Conservation (phyloP, 2,888 invertebrate genomes). For the Erebia epiphron region DNA sequence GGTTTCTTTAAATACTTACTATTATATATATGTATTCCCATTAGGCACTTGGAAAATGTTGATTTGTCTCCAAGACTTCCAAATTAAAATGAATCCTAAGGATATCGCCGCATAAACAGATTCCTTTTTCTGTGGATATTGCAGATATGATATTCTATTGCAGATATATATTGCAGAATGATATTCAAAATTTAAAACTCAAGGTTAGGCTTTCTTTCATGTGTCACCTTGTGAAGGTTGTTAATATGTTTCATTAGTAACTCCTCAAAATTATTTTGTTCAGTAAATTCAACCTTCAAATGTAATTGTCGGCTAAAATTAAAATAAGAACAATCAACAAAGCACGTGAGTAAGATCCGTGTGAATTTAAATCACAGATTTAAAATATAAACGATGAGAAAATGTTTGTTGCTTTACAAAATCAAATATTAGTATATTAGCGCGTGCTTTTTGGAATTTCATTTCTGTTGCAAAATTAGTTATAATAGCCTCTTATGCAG, state of each 20-base stretch:
- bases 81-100: background rate
- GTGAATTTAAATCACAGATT: conserved; percentile 19
- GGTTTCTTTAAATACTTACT: too few relatives aligned
- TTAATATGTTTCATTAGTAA: background rate
- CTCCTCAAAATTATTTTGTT: conserved; percentile 6
- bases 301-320: conserved; percentile 13
- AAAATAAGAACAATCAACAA: conserved; percentile 17
- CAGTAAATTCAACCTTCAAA: conserved; percentile 14
- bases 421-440: background rate
- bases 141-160: background rate
- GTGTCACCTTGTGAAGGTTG: background rate
- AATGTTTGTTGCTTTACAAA: background rate
- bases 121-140: background rate
- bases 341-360: conserved; percentile 17
- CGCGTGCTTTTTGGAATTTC: background rate
- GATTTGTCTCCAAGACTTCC: background rate
- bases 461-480: background rate
- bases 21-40: too few relatives aligned
- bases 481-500: background rate
- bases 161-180: too few relatives aligned
- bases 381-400: conserved; percentile 8
- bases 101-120: background rate
- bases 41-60: too few relatives aligned
- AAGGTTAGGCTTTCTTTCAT: conserved; percentile 7
- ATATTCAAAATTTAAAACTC: background rate